Percentiles rank a stretch among this genome's conserved stretches.
Conservation (phyloP, 2,797 vertebrate genomes). For the Melanotaenia parkinsoni region DNA sequence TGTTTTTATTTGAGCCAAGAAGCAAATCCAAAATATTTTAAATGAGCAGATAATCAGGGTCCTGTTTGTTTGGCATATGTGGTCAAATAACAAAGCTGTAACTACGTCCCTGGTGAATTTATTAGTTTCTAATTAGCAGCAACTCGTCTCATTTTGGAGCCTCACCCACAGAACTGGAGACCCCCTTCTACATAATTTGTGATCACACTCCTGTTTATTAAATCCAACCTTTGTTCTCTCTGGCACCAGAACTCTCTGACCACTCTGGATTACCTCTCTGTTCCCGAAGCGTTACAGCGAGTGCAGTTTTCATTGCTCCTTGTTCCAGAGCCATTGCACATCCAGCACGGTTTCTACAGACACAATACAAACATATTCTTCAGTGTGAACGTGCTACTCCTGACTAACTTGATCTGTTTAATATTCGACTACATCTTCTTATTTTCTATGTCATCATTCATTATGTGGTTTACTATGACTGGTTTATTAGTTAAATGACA, state of each 20-base stretch:
- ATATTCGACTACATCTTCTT: neutral
- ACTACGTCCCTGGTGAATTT: too few relatives aligned
- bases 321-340: slow-evolving; percentile 59
- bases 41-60: too few relatives aligned
- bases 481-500: neutral
- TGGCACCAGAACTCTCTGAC: neutral
- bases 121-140: too few relatives aligned
- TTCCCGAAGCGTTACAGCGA: slow-evolving; percentile 53
- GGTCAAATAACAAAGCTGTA: too few relatives aligned
- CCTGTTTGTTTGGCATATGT: too few relatives aligned
- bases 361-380: neutral
- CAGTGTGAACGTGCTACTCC: neutral
- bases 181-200: too few relatives aligned
- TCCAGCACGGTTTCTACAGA: slow-evolving; percentile 57
- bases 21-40: too few relatives aligned
- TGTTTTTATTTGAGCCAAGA: too few relatives aligned
- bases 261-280: slow-evolving; percentile 46
- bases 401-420: neutral
- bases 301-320: neutral
- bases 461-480: neutral
- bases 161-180: neutral
- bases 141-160: neutral
- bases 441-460: neutral
- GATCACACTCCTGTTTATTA: too few relatives aligned
- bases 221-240: too few relatives aligned